phyloP scores from a whole-genome alignment of 2,888 invertebrate species.

The Drosophila koepferae region DNA sequence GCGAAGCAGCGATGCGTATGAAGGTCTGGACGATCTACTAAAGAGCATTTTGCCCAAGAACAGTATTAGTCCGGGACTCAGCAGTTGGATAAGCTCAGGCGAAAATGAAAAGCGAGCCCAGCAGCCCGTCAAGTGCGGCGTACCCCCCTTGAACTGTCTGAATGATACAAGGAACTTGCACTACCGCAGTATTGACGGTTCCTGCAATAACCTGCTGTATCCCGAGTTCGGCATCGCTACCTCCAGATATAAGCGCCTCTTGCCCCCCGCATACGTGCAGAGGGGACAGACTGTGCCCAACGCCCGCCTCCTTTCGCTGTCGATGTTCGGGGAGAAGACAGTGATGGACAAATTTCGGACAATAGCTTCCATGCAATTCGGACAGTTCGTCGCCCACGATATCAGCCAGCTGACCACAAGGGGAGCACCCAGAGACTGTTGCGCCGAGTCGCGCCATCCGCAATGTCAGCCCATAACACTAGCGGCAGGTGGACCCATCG shows the following conservation, averaged over 20 bases:
- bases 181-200: constrained; percentile 77
- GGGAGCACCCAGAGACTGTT: constrained; percentile 75
- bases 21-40: constrained; percentile 49
- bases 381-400: constrained; percentile 80
- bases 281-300: constrained; percentile 68
- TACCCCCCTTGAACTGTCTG: constrained; percentile 68
- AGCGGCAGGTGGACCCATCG: constrained; percentile 86
- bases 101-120: constrained; percentile 9
- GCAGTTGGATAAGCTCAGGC: constrained; percentile 29
- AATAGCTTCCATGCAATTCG: constrained; percentile 77
- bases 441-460: constrained; percentile 56
- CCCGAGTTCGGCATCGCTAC: constrained; percentile 67
- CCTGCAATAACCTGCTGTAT: constrained; percentile 78
- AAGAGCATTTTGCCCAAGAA: constrained; percentile 51
- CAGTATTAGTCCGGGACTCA: constrained; percentile 17
- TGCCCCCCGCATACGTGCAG: constrained; percentile 67
- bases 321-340: constrained; percentile 75
- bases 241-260: constrained; percentile 66
- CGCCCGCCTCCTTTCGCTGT: constrained; percentile 73
- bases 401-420: constrained; percentile 58
- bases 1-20: constrained; percentile 33
- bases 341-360: constrained; percentile 70
- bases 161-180: constrained; percentile 67
- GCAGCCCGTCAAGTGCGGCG: constrained; percentile 59
- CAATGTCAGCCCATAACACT: constrained; percentile 86